Percentiles rank a stretch among this genome's conserved stretches.
Conservation (phyloP, 1,140 invertebrate genomes). For the Holotrichia oblita region DNA sequence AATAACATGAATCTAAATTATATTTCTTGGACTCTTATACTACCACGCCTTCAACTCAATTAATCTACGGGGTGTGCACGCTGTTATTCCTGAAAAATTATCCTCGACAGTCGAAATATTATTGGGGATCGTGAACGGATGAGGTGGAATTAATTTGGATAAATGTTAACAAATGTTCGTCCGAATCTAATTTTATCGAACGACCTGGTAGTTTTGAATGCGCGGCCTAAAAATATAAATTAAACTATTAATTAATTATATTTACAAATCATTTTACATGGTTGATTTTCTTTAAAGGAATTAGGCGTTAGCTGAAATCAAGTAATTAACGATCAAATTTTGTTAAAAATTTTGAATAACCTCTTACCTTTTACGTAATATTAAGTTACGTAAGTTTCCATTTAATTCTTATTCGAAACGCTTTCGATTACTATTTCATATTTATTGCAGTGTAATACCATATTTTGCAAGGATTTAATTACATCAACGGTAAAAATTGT, state of each 20-base stretch:
- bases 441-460: not conserved
- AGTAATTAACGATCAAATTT: too few species aligned
- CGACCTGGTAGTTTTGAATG: not conserved
- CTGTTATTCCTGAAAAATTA: conserved; percentile 3
- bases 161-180: not conserved
- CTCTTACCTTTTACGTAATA: too few species aligned
- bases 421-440: not conserved
- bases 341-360: too few species aligned
- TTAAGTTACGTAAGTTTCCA: too few species aligned
- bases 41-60: not conserved
- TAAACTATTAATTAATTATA: too few species aligned
- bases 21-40: not conserved
- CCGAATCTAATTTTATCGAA: not conserved
- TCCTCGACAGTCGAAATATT: not conserved
- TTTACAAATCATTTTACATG: too few species aligned
- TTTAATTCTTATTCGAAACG: too few species aligned
- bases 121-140: not conserved
- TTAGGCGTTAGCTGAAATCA: too few species aligned
- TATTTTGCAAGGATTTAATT: not conserved
- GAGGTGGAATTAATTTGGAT: not conserved
- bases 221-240: not conserved
- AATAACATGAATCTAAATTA: not conserved
- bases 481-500: not conserved
- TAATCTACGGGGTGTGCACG: not conserved
- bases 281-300: too few species aligned